Percentiles rank a stretch among this genome's conserved stretches.
phyloP scores from a whole-genome alignment of 2,888 invertebrate species.

The Nudaria mundana region DNA sequence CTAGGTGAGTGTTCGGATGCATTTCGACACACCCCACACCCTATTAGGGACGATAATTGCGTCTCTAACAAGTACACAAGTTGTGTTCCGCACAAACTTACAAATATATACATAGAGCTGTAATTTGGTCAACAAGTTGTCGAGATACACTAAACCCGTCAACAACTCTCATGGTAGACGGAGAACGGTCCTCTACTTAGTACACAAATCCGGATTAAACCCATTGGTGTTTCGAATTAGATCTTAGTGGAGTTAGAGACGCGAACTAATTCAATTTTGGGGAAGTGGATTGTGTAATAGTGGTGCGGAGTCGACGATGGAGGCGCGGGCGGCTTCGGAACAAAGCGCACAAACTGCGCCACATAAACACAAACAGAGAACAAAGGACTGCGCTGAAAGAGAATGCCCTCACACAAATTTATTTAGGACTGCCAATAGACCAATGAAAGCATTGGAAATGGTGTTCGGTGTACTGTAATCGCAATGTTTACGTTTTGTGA shows the following conservation, averaged over 20 bases:
- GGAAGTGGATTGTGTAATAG: slow-evolving; percentile 52
- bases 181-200: slow-evolving; percentile 25
- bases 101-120: not conserved
- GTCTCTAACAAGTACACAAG: too few species aligned
- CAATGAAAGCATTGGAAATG: slow-evolving; percentile 41
- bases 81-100: too few species aligned
- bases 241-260: slow-evolving; percentile 45
- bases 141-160: slow-evolving; percentile 9
- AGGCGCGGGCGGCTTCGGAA: slow-evolving; percentile 37
- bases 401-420: slow-evolving; percentile 44
- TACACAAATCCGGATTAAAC: slow-evolving; percentile 66
- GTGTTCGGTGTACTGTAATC: slow-evolving; percentile 36
- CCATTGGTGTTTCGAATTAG: slow-evolving; percentile 68
- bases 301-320: slow-evolving; percentile 32
- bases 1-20: too few species aligned
- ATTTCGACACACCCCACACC: too few species aligned
- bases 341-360: slow-evolving; percentile 50
- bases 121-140: slow-evolving; percentile 5
- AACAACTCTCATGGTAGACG: slow-evolving; percentile 11
- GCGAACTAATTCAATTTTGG: slow-evolving; percentile 61
- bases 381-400: slow-evolving; percentile 44
- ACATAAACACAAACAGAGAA: slow-evolving; percentile 45
- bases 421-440: slow-evolving; percentile 40
- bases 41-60: too few species aligned
- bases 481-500: slow-evolving; percentile 29